Evolutionary conservation across 2,888 invertebrate species (phyloP), one percentile per base, ranked within the genome.

Genomic region (Zygaena filipendulae): DNA sequence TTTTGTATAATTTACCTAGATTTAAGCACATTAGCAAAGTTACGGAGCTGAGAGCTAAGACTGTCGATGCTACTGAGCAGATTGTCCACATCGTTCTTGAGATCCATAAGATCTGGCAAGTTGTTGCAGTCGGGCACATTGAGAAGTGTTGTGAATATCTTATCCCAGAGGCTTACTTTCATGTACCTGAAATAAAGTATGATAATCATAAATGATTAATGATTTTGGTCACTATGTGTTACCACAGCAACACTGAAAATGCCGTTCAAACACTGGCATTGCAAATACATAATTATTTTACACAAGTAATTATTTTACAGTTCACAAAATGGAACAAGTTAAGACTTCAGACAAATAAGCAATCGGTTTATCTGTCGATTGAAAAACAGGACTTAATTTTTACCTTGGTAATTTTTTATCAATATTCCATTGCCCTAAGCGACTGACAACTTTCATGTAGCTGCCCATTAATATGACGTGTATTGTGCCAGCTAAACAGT

Each of bases 401-500:
- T n/a, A 87, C 83, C 90, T 87, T 30, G 88, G 88, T 44, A 88
- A 64, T 72, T 87, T 88, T 39, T 86, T 84, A 33, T 87, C 85
- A 30, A 87, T 86, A 51, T 85, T 87, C 86, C 87, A 87, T 45
- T 83, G 82, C 19, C 82, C 83, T 44, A 82, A 71, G 25, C 81
- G 81, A 51, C 86, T 85, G 13, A 81, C 81, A 10, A 90, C 85
- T 49, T 91, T 87, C 89, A 97, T 95, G 62, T 97, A 97, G 53
- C 89, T 89, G 22, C 92, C 92, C 75, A 94, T 91, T 9, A 95
- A 70, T 42, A 97, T 75, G 25, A 92, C 91, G 62, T 96, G 92
- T 40, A 94, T 87, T 6, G 92, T 91, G 8, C 91, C 92, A 25
- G 92, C 92, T 36, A 95, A 72, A 41, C 96, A 95, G 67, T 88